These are phyloP conservation scores for Dolichotis patagonum DNA, from an alignment of 2,113 vertebrate genomes.

Conservation along the genomic window DNA sequence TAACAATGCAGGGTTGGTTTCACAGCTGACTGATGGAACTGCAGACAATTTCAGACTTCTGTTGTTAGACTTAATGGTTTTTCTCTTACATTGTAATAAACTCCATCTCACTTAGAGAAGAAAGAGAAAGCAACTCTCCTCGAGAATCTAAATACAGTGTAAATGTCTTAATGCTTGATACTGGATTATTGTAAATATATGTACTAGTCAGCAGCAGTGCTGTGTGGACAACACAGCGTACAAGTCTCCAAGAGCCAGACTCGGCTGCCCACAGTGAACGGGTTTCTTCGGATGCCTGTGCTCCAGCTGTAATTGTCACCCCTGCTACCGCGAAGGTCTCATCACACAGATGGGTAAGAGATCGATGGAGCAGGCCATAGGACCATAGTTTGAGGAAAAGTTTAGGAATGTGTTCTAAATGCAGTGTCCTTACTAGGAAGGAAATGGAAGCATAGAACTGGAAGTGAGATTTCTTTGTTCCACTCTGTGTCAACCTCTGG, in stretches of 20 bases:
- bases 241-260: background rate
- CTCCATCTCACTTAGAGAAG: background rate
- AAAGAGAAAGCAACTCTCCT: background rate
- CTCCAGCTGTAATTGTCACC: background rate
- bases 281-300: background rate
- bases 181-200: background rate
- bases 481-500: background rate
- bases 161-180: background rate
- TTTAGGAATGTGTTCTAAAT: background rate
- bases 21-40: background rate
- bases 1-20: background rate
- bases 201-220: background rate
- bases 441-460: background rate
- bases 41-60: constrained; percentile 3
- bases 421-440: background rate
- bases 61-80: background rate
- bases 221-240: background rate
- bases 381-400: background rate
- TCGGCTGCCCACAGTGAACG: background rate
- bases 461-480: background rate
- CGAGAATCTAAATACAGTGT: background rate
- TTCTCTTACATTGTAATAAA: background rate
- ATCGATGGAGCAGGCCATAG: background rate
- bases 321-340: background rate
- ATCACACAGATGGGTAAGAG: background rate